These are phyloP conservation scores for Heliconius ismenius DNA, from an alignment of 2,888 invertebrate species.

Conservation along the genomic window DNA sequence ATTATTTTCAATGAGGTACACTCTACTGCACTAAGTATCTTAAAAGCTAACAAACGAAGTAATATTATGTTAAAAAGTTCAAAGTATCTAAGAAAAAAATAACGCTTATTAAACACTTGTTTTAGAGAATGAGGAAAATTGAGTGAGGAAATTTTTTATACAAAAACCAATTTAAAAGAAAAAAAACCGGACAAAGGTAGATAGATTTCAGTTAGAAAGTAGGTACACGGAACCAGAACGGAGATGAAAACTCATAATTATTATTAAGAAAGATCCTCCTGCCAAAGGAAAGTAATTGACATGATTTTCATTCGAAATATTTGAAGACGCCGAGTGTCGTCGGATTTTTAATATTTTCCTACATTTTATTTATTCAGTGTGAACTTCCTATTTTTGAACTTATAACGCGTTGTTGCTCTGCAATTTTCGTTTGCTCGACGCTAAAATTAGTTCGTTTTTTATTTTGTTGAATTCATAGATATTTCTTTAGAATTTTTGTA, in stretches of 20 bases:
- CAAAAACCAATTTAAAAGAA: conserved; percentile 11
- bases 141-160: background rate
- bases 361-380: conserved; percentile 29
- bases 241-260: conserved; percentile 34
- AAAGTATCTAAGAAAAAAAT: background rate
- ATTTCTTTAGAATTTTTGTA: background rate
- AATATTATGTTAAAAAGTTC: background rate
- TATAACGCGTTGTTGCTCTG: conserved; percentile 39
- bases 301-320: conserved; percentile 26
- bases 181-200: conserved; percentile 5
- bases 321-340: conserved; percentile 14
- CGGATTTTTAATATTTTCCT: conserved; percentile 22
- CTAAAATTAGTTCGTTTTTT: conserved; percentile 31
- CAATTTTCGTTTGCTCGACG: conserved; percentile 35
- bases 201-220: conserved; percentile 1
- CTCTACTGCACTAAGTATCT: background rate
- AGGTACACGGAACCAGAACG: background rate
- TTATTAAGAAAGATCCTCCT: conserved; percentile 28
- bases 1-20: background rate
- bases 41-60: background rate
- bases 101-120: conserved; percentile 15
- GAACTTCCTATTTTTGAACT: conserved; percentile 33
- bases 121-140: background rate
- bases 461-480: conserved; percentile 7
- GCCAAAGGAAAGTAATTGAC: conserved; percentile 31